A percentile compares a stretch with the other conserved stretches of the same genome.
Conservation (phyloP, 2,113 vertebrate genomes). For the Orycteropus afer region DNA sequence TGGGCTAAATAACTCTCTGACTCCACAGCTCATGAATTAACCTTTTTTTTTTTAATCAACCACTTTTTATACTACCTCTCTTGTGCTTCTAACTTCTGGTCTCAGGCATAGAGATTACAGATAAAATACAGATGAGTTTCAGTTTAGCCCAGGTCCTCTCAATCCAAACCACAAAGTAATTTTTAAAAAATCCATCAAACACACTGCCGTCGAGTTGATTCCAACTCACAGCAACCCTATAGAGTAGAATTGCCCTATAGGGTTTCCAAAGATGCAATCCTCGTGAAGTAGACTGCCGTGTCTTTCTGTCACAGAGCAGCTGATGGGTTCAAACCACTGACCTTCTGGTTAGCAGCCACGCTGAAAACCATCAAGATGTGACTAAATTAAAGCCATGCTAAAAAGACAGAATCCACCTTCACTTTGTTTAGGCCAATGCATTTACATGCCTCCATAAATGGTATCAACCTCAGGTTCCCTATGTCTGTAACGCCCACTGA, state of each 20-base stretch:
- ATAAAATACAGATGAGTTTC: not conserved
- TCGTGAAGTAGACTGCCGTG: too few relatives aligned
- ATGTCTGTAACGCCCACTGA: not conserved
- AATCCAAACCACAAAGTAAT: not conserved
- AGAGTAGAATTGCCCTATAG: too few relatives aligned
- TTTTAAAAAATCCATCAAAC: not conserved
- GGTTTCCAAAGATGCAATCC: too few relatives aligned
- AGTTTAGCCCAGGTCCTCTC: not conserved
- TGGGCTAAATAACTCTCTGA: not conserved
- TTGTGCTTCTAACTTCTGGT: not conserved
- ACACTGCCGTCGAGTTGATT: too few relatives aligned
- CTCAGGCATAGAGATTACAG: not conserved
- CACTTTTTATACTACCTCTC: not conserved
- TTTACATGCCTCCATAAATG: not conserved
- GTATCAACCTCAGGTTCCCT: not conserved
- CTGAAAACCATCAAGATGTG: constrained; percentile 35
- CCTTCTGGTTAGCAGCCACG: not conserved
- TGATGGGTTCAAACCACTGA: too few relatives aligned
- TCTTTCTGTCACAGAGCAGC: too few relatives aligned
- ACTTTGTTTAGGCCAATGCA: constrained; percentile 2
- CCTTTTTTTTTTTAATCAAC: too few relatives aligned
- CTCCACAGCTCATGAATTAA: not conserved
- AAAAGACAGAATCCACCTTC: not conserved
- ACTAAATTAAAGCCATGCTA: not conserved
- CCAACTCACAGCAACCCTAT: too few relatives aligned